Conservation (phyloP, 2,797 vertebrate species). For the Nannoperca obscura region DNA sequence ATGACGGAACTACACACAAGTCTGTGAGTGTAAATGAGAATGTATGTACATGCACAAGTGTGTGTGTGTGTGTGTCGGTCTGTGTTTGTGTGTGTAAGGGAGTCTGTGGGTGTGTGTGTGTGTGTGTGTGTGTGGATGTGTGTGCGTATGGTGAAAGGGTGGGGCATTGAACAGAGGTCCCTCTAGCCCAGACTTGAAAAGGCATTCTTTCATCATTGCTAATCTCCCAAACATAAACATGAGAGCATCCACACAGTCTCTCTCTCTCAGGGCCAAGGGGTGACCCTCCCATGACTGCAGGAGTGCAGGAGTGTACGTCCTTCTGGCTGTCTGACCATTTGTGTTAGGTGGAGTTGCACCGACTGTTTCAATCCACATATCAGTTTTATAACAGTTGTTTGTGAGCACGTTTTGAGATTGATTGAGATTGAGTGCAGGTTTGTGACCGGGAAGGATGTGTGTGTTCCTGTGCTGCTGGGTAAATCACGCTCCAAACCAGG, state of each 20-base stretch:
- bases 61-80: not conserved
- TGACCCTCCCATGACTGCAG: constrained; percentile 78
- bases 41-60: not conserved
- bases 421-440: constrained; percentile 32
- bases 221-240: constrained; percentile 90
- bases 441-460: constrained; percentile 43
- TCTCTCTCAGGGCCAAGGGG: constrained; percentile 61
- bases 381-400: constrained; percentile 72
- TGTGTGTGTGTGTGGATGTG: constrained; percentile 11
- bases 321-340: constrained; percentile 59
- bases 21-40: not conserved
- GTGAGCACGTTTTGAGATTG: constrained; percentile 26
- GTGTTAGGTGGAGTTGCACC: constrained; percentile 66
- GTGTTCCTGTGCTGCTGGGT: constrained; percentile 58
- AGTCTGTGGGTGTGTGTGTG: constrained; percentile 26
- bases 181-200: constrained; percentile 86
- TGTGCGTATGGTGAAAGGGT: constrained; percentile 71
- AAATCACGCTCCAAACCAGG: constrained; percentile 55
- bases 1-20: constrained; percentile 32
- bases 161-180: constrained; percentile 77
- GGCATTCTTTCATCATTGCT: constrained; percentile 89
- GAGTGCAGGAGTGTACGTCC: constrained; percentile 59
- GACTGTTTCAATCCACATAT: constrained; percentile 76
- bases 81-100: constrained; percentile 3
- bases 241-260: constrained; percentile 79